phyloP scores from a whole-genome alignment of 2,888 invertebrate genomes.

The Drosophila neoperkinsi region DNA sequence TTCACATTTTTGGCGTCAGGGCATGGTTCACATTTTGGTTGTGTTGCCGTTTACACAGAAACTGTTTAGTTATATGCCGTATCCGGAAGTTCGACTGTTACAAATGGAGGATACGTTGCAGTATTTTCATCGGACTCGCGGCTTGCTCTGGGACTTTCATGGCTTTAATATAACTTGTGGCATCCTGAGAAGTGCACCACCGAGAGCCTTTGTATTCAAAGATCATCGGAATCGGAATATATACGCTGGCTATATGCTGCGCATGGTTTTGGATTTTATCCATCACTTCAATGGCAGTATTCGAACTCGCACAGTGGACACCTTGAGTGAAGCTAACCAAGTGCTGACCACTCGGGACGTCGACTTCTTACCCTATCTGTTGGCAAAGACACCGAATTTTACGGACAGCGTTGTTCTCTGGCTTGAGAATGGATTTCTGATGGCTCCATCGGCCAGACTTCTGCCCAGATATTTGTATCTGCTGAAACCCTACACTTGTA shows the following conservation, averaged over 20 bases:
- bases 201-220: slow-evolving; percentile 59
- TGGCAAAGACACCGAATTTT: slow-evolving; percentile 45
- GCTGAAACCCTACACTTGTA: slow-evolving; percentile 35
- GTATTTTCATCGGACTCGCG: slow-evolving; percentile 41
- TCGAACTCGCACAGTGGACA: slow-evolving; percentile 11
- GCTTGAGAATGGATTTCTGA: slow-evolving; percentile 51
- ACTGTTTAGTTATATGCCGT: slow-evolving; percentile 65
- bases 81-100: slow-evolving; percentile 45
- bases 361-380: slow-evolving; percentile 59
- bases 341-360: slow-evolving; percentile 44
- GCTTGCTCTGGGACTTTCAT: slow-evolving; percentile 53
- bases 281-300: slow-evolving; percentile 63
- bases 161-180: slow-evolving; percentile 50
- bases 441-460: slow-evolving; percentile 56
- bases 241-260: slow-evolving; percentile 66
- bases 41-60: slow-evolving; percentile 20
- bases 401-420: slow-evolving; percentile 57
- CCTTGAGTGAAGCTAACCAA: slow-evolving; percentile 29
- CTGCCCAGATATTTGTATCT: slow-evolving; percentile 57
- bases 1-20: slow-evolving; percentile 57
- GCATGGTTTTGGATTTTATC: slow-evolving; percentile 58
- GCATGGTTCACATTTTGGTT: slow-evolving; percentile 61
- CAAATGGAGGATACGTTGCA: slow-evolving; percentile 25
- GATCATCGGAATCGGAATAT: slow-evolving; percentile 44
- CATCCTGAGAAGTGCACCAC: slow-evolving; percentile 49